Conservation (phyloP, 2,888 invertebrate species). For the Mycalesis mineus region DNA sequence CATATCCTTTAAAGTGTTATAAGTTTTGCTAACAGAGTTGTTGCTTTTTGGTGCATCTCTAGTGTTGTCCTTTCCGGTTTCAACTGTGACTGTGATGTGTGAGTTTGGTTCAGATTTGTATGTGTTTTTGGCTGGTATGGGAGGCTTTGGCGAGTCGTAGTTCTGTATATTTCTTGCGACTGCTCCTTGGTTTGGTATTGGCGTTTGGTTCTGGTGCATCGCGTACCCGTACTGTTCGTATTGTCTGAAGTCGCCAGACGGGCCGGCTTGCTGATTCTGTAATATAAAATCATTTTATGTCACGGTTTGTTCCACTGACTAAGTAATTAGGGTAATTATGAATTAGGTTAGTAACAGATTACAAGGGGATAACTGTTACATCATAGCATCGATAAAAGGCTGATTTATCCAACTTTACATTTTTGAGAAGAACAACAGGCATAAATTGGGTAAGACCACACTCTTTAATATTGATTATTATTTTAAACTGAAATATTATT, state of each 20-base stretch:
- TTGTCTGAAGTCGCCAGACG: conserved; percentile 70
- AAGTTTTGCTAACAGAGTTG: conserved; percentile 87
- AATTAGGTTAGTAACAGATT: too few relatives aligned
- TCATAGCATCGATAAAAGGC: too few relatives aligned
- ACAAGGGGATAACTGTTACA: too few relatives aligned
- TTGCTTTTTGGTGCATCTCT: conserved; percentile 77
- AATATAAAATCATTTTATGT: conserved; percentile 12
- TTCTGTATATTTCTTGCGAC: conserved; percentile 62
- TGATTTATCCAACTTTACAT: too few relatives aligned
- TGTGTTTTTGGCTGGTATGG: conserved; percentile 71
- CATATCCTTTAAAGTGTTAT: conserved; percentile 89
- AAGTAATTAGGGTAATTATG: too few relatives aligned
- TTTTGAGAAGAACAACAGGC: too few relatives aligned
- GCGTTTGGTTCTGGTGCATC: conserved; percentile 55
- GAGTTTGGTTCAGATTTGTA: conserved; percentile 62
- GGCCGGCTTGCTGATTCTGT: conserved; percentile 75
- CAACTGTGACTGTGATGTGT: conserved; percentile 78
- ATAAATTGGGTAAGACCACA: too few relatives aligned
- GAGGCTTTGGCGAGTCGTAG: conserved; percentile 68
- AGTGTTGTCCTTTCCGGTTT: conserved; percentile 77
- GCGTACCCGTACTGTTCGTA: conserved; percentile 75
- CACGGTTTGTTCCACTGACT: too few relatives aligned
- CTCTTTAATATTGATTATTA: too few relatives aligned
- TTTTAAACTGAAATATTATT: too few relatives aligned
- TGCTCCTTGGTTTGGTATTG: conserved; percentile 47